These are phyloP conservation scores for Styela clava DNA, from an alignment of 23 tunicate species.

Conservation along the genomic window DNA sequence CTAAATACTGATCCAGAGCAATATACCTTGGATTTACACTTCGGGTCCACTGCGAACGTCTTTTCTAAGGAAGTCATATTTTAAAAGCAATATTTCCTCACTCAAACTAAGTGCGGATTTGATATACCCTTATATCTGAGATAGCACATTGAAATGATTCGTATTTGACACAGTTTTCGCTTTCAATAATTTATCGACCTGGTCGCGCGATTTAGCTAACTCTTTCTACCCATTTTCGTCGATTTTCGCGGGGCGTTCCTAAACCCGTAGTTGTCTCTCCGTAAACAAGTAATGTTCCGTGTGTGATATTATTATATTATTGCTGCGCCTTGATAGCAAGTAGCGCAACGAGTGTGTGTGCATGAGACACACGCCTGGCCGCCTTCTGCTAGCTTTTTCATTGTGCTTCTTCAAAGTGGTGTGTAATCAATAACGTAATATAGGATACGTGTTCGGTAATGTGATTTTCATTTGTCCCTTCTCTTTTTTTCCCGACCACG, in stretches of 20 bases:
- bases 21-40: too few species aligned
- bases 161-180: slow-evolving; percentile 17
- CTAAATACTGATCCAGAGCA: too few species aligned
- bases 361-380: slow-evolving; percentile 21
- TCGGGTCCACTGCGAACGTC: too few species aligned
- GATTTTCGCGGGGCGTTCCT: slow-evolving; percentile 20
- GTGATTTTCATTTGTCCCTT: slow-evolving; percentile 39
- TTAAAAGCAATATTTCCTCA: too few species aligned
- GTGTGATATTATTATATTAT: slow-evolving; percentile 38
- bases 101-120: neutral
- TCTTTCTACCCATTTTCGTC: neutral
- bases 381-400: slow-evolving; percentile 35
- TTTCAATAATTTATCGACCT: slow-evolving; percentile 23
- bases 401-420: slow-evolving; percentile 37
- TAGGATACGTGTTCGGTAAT: slow-evolving; percentile 43
- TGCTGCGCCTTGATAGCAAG: slow-evolving; percentile 39
- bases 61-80: too few species aligned
- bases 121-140: neutral
- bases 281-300: slow-evolving; percentile 27
- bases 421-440: slow-evolving; percentile 43
- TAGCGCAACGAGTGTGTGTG: slow-evolving; percentile 42
- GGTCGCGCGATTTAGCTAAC: slow-evolving; percentile 13
- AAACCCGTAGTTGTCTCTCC: slow-evolving; percentile 15
- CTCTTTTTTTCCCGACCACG: neutral
- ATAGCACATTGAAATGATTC: slow-evolving; percentile 17